Base-by-base conservation (phyloP, 2,113 vertebrate species). In the Lasiurus cinereus region DNA sequence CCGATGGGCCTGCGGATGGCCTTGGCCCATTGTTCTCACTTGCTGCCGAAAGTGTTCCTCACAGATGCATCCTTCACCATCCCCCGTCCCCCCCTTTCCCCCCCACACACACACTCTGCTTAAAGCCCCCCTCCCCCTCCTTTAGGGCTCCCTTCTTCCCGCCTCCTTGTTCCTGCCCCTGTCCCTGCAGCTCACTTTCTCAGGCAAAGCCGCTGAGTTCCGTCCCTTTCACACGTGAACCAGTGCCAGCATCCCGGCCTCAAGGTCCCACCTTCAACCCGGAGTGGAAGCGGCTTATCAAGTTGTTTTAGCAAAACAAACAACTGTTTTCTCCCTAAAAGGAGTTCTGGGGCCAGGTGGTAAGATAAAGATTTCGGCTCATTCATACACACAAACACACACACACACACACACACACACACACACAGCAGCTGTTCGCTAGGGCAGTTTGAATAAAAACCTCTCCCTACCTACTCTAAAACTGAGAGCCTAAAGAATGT, bases 271-370 rank as follows among this genome's bases (percentile, higher is more conserved):
- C 62, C 43, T 78, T 94, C 77, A 83, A 72, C 33, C 62, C 82
- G 52, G 21, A 89, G 39, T 0, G 62, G 54, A 94, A 94, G 29
- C 19, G 43, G 19, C 59, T 94, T 78, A 67, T 73, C 88, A 69
- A n/a, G 29, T 54, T 80, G 43, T 90, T 77, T 80, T 48, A 43
- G 70, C 62, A 73, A 79, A 90, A 67, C 59, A 88, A 92, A 88
- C 52, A 59, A 59, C 7, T 48, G 1, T 85, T 62, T 69, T 90
- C 54, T 79, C 39, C 69, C 24, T 33, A 31, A 54, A 39, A 56
- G 59, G 56, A 67, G 39, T 94, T 88, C 82, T 54, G 73, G 54
- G 74, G 36, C 46, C 86, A 50, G 50, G 43, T 46, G 69, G n/a
- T 18, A 31, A 77, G 46, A 59, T 46, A 33, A 64, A 50, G 59